phyloP scores from a whole-genome alignment of 2,888 invertebrate species.

The Arge pagana region DNA sequence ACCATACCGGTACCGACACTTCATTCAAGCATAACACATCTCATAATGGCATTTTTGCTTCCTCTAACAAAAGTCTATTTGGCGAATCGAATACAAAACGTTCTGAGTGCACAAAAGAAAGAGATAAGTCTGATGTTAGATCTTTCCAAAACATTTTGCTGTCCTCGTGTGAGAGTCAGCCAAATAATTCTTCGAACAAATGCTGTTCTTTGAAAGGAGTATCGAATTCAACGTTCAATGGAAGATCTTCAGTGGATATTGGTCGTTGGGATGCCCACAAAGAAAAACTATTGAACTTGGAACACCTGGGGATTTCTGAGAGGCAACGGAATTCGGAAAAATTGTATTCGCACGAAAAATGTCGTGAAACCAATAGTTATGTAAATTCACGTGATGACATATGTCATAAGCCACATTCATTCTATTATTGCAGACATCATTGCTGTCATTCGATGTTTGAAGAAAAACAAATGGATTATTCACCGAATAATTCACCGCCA shows the following conservation, averaged over 20 bases:
- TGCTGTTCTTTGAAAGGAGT: conserved; percentile 1
- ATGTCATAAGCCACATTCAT: neutral
- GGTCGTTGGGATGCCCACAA: neutral
- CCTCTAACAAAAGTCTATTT: neutral
- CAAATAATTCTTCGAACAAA: neutral
- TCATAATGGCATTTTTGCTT: conserved; percentile 1
- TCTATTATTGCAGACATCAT: neutral
- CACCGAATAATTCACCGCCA: conserved; percentile 18
- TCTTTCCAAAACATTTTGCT: too few species aligned
- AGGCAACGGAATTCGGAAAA: neutral
- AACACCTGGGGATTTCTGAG: neutral
- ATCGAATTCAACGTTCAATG: conserved; percentile 1
- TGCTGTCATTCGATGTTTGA: neutral
- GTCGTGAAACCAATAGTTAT: neutral
- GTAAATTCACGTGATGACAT: neutral
- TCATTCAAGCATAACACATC: neutral
- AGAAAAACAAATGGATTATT: conserved; percentile 3
- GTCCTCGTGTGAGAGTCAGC: neutral
- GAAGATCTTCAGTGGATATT: too few species aligned
- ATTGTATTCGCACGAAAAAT: neutral
- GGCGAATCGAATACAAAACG: neutral
- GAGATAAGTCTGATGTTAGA: neutral
- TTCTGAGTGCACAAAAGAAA: neutral
- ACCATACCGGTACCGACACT: neutral
- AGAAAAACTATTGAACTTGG: neutral